These are phyloP conservation scores for Aplidium turbinatum DNA, from an alignment of 23 tunicate genomes.

Conservation along the genomic window DNA sequence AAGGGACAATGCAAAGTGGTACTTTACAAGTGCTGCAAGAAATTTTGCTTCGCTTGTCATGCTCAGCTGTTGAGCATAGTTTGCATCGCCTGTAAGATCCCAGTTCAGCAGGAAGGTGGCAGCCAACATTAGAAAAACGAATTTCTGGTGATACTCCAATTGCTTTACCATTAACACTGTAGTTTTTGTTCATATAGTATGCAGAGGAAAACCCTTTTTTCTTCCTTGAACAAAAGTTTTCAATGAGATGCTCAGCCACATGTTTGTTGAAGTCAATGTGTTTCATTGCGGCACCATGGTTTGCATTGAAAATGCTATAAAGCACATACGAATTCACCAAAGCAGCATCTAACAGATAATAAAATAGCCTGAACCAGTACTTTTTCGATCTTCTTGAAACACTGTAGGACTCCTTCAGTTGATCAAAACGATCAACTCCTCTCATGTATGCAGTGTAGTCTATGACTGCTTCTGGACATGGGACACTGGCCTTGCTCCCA, in stretches of 20 bases:
- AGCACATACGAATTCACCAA: conserved; percentile 5
- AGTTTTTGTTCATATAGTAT: conserved; percentile 9
- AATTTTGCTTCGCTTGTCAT: conserved; percentile 25
- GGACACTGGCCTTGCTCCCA: conserved; percentile 6
- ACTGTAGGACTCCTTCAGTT: conserved; percentile 11
- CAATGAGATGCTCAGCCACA: background rate
- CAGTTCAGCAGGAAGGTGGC: background rate
- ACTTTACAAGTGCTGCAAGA: conserved; percentile 16
- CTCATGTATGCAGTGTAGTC: conserved; percentile 30
- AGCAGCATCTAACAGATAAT: conserved; percentile 3
- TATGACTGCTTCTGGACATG: conserved; percentile 24
- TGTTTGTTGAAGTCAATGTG: conserved; percentile 8
- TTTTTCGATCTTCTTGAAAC: conserved; percentile 11
- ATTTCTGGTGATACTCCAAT: conserved; percentile 13
- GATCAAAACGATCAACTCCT: conserved; percentile 42
- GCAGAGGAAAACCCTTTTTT: conserved; percentile 7
- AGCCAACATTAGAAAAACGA: conserved; percentile 3
- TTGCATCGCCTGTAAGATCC: conserved; percentile 3
- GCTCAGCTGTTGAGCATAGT: conserved; percentile 14
- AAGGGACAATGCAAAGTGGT: conserved; percentile 13
- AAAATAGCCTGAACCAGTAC: conserved; percentile 15
- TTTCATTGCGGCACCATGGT: conserved; percentile 6
- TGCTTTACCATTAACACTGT: background rate
- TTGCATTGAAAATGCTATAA: background rate
- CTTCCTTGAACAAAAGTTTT: conserved; percentile 3